A percentile compares a stretch with the other conserved stretches of the same genome.
These are phyloP conservation scores for Homarus gammarus DNA, from an alignment of 2,888 invertebrate genomes.

Conservation along the genomic window DNA sequence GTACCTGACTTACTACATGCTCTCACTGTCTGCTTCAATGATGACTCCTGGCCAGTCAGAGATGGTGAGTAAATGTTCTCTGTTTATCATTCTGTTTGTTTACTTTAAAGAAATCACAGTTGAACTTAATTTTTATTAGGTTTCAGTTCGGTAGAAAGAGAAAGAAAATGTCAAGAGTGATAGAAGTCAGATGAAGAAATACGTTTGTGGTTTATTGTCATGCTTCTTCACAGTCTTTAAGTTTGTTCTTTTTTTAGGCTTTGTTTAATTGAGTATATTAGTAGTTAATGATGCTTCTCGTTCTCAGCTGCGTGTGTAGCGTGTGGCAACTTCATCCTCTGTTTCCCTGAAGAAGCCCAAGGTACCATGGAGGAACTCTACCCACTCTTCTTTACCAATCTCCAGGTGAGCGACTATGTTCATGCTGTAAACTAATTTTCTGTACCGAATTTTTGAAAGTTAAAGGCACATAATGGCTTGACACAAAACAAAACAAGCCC, in stretches of 20 bases:
- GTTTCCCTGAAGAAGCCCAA: constrained; percentile 81
- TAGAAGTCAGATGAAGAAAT: no score
- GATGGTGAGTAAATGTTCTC: constrained; percentile 79
- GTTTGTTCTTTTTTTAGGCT: no score
- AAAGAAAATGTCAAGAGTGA: not conserved
- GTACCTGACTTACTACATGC: constrained; percentile 80
- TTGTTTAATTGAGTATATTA: no score
- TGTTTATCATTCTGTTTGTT: not conserved
- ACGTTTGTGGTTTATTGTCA: no score
- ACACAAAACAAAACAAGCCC: no score
- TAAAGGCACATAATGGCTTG: no score
- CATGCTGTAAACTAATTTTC: no score
- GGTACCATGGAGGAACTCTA: constrained; percentile 79
- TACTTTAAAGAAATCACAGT: not conserved
- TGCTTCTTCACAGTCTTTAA: not conserved
- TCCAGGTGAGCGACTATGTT: constrained; percentile 48
- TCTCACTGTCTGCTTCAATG: constrained; percentile 81
- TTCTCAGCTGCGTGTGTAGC: constrained; percentile 82
- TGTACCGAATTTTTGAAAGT: no score
- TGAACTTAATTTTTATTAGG: no score
- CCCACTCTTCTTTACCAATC: constrained; percentile 80
- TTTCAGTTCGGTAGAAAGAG: no score
- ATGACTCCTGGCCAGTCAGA: constrained; percentile 83
- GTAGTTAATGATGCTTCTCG: no score
- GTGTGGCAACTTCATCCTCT: constrained; percentile 81